Percentiles rank a stretch among this genome's conserved stretches.
Conservation (phyloP, 2,113 vertebrate species). For the Blennius ocellaris region DNA sequence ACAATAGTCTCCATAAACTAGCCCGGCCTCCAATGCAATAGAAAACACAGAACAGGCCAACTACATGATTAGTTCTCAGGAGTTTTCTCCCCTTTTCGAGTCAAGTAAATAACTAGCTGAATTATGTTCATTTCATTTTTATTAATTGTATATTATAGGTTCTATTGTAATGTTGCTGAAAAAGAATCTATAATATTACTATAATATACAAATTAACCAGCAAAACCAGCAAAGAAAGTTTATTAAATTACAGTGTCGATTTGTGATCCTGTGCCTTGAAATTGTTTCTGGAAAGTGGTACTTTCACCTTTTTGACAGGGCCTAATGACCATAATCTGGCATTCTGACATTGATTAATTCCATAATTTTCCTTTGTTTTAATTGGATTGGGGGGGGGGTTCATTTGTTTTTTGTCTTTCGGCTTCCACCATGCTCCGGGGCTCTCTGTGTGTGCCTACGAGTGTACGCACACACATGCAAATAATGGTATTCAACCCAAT, state of each 20-base stretch:
- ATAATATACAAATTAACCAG: no score
- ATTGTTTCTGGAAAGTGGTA: conserved; percentile 43
- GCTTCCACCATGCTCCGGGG: conserved; percentile 68
- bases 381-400: conserved; percentile 82
- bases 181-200: no score
- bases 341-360: conserved; percentile 86
- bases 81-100: no score
- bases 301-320: conserved; percentile 71
- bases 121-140: no score
- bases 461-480: conserved; percentile 15
- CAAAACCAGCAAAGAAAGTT: conserved; percentile 17
- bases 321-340: conserved; percentile 84
- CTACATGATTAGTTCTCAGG: no score
- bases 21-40: no score
- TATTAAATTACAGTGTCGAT: background rate
- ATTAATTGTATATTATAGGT: no score
- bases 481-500: conserved; percentile 35
- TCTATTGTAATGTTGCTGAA: no score
- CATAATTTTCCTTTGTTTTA: conserved; percentile 86
- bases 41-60: no score
- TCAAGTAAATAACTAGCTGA: no score
- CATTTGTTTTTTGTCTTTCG: conserved; percentile 79
- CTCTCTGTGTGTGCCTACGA: conserved; percentile 14
- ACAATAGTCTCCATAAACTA: background rate
- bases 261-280: background rate